phyloP scores from a whole-genome alignment of 2,888 invertebrate species.

The Drosophila lutescens region DNA sequence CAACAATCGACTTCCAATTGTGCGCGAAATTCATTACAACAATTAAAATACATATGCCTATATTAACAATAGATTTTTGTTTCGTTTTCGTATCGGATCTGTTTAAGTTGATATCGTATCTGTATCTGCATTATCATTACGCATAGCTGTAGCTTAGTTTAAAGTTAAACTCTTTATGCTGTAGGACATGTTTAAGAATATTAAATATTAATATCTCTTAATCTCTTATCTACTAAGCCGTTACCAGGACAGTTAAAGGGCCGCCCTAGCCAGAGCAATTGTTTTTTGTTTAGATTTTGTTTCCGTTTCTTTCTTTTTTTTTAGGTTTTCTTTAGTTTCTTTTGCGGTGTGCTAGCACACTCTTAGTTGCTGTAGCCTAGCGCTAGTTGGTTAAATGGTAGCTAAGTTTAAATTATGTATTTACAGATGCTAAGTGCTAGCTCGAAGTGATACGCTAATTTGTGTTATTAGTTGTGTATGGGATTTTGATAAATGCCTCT shows the following conservation, averaged over 20 bases:
- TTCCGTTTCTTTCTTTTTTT: conserved; percentile 25
- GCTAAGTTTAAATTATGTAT: conserved; percentile 54
- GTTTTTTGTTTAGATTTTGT: conserved; percentile 12
- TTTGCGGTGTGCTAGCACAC: conserved; percentile 37
- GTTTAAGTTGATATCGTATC: conserved; percentile 35
- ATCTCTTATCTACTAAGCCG: conserved; percentile 37
- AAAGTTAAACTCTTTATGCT: conserved; percentile 68
- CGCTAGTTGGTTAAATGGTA: conserved; percentile 51
- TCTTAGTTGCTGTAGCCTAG: conserved; percentile 47
- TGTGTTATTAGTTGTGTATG: conserved; percentile 36
- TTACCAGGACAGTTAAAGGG: conserved; percentile 23
- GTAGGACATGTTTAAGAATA: conserved; percentile 70
- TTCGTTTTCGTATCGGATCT: conserved; percentile 32
- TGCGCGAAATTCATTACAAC: conserved; percentile 68
- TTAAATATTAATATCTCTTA: conserved; percentile 78
- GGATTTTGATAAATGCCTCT: conserved; percentile 51
- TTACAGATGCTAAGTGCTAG: conserved; percentile 58
- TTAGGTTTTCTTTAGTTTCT: conserved; percentile 25
- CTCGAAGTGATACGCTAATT: conserved; percentile 30
- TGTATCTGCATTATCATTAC: conserved; percentile 20
- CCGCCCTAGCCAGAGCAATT: conserved; percentile 26
- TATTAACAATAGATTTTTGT: conserved; percentile 31
- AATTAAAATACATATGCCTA: conserved; percentile 52
- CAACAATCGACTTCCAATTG: conserved; percentile 52
- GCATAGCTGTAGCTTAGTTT: conserved; percentile 32